Conservation (phyloP, 2,888 invertebrate species). For the Pyrocoelia pectoralis region DNA sequence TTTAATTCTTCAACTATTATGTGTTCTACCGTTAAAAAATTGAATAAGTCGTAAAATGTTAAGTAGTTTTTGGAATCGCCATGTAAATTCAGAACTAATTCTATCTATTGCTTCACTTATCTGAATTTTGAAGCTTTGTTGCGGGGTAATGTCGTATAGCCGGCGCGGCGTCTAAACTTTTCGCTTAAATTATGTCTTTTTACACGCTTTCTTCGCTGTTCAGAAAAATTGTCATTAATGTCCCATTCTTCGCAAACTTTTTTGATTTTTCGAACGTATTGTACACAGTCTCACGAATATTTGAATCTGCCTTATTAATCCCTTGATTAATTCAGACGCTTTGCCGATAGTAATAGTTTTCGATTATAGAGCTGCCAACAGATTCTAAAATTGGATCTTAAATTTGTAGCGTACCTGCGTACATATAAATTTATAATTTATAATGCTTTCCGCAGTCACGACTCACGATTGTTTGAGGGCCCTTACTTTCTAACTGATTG, state of each 20-base stretch:
- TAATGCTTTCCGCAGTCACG: too few species aligned
- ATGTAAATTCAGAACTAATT: background rate
- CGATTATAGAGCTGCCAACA: background rate
- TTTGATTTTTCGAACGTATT: background rate
- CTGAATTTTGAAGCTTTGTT: background rate
- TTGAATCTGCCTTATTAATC: background rate
- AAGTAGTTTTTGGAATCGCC: background rate
- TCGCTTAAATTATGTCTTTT: background rate
- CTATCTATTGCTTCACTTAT: constrained; percentile 1
- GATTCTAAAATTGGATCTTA: background rate
- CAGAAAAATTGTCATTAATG: background rate
- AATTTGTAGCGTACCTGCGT: background rate
- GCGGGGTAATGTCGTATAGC: background rate
- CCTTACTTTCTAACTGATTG: too few species aligned
- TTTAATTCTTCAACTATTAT: background rate
- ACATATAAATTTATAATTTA: background rate
- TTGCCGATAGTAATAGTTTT: constrained; percentile 3
- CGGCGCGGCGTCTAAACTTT: background rate
- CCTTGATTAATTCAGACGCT: background rate
- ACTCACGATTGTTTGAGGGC: too few species aligned
- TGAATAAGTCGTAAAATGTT: background rate
- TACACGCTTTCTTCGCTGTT: too few species aligned
- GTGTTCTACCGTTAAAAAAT: background rate
- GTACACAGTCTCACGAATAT: background rate
- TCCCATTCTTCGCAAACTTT: background rate